Percentiles rank a stretch among this genome's conserved stretches.
phyloP scores from a whole-genome alignment of 2,888 invertebrate species.

The Hoplodrina ambigua region DNA sequence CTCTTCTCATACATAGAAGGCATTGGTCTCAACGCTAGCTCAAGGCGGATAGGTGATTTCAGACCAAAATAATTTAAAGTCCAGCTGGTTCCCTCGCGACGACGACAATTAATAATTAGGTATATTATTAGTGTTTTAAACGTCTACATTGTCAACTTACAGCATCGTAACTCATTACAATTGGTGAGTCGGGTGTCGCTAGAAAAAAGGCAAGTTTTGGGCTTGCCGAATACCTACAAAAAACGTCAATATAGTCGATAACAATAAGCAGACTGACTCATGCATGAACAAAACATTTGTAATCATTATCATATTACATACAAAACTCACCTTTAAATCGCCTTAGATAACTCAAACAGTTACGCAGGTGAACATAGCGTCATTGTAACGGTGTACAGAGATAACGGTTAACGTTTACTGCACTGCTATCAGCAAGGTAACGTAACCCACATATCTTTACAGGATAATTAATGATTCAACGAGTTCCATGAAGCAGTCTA shows the following conservation, averaged over 20 bases:
- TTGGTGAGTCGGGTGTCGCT: too few relatives aligned
- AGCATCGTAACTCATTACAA: too few relatives aligned
- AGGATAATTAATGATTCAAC: not conserved
- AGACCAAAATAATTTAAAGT: too few relatives aligned
- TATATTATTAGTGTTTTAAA: too few relatives aligned
- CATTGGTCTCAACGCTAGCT: too few relatives aligned
- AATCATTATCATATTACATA: not conserved
- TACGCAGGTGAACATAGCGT: slow-evolving; percentile 9
- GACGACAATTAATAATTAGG: too few relatives aligned
- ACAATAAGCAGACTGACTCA: slow-evolving; percentile 7
- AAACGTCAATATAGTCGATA: not conserved
- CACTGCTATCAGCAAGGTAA: slow-evolving; percentile 46
- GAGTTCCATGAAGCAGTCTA: not conserved
- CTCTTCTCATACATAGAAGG: too few relatives aligned
- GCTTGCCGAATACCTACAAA: not conserved
- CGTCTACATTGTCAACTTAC: too few relatives aligned
- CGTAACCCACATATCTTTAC: slow-evolving; percentile 22
- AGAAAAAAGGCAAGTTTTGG: not conserved
- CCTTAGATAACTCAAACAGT: slow-evolving; percentile 17
- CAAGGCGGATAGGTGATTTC: too few relatives aligned
- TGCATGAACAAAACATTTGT: not conserved
- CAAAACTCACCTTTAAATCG: not conserved
- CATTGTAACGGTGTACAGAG: slow-evolving; percentile 46
- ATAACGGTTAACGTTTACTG: slow-evolving; percentile 42
- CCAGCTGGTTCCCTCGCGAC: too few relatives aligned